Evolutionary conservation across 2,797 vertebrate genomes (phyloP).

Genomic region (Spizella passerina): DNA sequence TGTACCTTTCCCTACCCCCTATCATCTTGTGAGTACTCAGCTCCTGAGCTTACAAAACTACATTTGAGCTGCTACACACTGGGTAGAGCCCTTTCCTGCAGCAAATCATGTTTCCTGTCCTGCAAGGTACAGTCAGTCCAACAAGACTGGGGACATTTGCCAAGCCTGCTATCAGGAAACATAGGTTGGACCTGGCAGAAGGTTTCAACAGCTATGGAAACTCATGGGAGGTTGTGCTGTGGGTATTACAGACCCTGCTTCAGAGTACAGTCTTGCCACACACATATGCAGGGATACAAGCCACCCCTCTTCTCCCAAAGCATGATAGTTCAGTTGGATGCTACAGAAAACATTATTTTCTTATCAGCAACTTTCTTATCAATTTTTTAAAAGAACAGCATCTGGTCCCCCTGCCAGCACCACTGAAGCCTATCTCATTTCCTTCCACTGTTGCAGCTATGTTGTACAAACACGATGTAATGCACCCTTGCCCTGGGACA

Average conservation of each 20-base stretch:
- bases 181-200: neutral
- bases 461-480: neutral
- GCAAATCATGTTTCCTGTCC: conserved; percentile 20
- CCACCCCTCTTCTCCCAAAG: neutral
- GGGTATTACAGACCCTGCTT: neutral
- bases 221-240: neutral
- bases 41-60: neutral
- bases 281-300: neutral
- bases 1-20: neutral
- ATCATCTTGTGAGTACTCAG: neutral
- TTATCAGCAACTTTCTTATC: neutral
- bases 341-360: neutral
- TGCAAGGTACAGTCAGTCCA: neutral
- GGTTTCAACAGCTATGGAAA: neutral
- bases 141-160: neutral
- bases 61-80: neutral
- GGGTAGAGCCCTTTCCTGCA: conserved; percentile 38
- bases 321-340: neutral
- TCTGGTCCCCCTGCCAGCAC: neutral
- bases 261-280: neutral
- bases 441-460: neutral
- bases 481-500: neutral
- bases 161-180: conserved; percentile 1
- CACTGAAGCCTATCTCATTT: neutral
- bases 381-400: neutral